Conservation (phyloP, 1,140 invertebrate genomes). For the Sweltsa coloradensis region DNA sequence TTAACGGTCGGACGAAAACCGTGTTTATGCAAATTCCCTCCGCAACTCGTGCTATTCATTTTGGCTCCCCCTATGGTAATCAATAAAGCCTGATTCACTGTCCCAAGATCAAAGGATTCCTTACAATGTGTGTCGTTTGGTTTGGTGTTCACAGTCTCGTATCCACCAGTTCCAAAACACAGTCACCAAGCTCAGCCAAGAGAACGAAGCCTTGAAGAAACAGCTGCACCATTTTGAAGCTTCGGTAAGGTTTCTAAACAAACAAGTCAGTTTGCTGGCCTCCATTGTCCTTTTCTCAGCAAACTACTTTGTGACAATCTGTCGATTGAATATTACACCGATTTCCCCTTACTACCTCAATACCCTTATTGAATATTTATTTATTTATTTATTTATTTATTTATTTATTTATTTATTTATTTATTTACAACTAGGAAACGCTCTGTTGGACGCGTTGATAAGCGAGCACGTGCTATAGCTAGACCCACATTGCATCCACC, state of each 20-base stretch:
- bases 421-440: no score
- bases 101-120: no score
- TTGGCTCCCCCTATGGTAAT: no score
- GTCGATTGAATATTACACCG: not conserved
- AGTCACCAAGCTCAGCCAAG: slow-evolving; percentile 52
- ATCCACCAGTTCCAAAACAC: slow-evolving; percentile 60
- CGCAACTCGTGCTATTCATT: no score
- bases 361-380: not conserved
- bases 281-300: not conserved
- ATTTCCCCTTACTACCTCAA: not conserved
- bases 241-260: slow-evolving; percentile 27
- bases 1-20: no score
- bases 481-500: no score
- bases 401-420: no score
- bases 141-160: slow-evolving; percentile 54
- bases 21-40: no score
- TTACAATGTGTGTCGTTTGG: no score
- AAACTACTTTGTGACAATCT: not conserved
- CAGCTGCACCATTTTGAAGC: slow-evolving; percentile 45
- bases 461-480: no score
- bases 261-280: not conserved
- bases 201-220: slow-evolving; percentile 59
- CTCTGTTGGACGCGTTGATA: no score
- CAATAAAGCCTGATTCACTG: no score
- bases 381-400: not conserved